Conservation (phyloP, 2,113 vertebrate genomes). For the Zapus hudsonius region DNA sequence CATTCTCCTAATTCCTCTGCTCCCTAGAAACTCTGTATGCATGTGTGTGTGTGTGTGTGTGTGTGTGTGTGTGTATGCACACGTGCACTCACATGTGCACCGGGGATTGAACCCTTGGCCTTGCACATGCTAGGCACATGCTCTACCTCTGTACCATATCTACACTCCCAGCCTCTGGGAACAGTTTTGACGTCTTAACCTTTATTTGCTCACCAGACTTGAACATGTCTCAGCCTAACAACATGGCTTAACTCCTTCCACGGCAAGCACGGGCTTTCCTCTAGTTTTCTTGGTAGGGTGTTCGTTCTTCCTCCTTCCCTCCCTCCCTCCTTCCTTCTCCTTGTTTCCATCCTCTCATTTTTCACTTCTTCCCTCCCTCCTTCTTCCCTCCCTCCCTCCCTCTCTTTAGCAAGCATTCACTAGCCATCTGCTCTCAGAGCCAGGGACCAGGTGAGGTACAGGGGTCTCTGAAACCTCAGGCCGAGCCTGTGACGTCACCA, state of each 20-base stretch:
- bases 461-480: neutral
- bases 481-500: neutral
- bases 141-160: neutral
- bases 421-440: neutral
- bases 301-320: too few species aligned
- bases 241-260: neutral
- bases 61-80: too few species aligned
- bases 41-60: too few species aligned
- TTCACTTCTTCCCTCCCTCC: neutral
- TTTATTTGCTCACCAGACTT: neutral
- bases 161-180: neutral
- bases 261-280: neutral
- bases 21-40: neutral
- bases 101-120: neutral
- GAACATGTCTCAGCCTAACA: conserved; percentile 5
- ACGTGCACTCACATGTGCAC: neutral
- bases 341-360: too few species aligned
- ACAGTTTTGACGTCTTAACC: conserved; percentile 30
- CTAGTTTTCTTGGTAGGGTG: neutral
- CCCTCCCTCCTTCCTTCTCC: neutral
- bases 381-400: neutral
- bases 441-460: neutral
- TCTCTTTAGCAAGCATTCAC: neutral
- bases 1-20: neutral
- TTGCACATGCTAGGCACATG: neutral